Evolutionary conservation across 2,888 invertebrate species (phyloP).

Genomic region (Andrena minutula): DNA sequence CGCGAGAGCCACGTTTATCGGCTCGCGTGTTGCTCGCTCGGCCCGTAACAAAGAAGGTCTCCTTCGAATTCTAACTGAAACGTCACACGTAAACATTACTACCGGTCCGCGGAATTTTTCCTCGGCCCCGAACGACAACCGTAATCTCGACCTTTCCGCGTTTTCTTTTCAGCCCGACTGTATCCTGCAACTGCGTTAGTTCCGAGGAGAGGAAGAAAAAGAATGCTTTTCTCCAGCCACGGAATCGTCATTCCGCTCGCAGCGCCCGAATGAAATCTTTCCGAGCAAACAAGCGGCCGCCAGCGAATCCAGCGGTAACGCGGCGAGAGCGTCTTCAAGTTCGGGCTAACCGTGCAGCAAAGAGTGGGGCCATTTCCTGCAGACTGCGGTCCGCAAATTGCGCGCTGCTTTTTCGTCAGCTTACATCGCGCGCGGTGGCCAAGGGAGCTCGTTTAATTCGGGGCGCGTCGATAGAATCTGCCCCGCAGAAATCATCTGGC

Average conservation of each 20-base stretch:
- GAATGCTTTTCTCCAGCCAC: background rate
- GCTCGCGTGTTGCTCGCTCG: background rate
- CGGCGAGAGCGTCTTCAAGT: constrained; percentile 13
- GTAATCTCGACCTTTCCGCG: background rate
- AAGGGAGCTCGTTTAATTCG: constrained; percentile 78
- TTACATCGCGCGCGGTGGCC: constrained; percentile 71
- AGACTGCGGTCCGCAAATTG: constrained; percentile 62
- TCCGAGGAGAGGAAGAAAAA: background rate
- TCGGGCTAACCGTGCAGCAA: constrained; percentile 10
- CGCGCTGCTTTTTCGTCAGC: constrained; percentile 57
- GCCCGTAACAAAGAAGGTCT: too few species aligned
- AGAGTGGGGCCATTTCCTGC: constrained; percentile 33
- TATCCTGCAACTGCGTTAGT: background rate
- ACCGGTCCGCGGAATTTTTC: background rate
- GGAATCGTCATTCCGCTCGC: constrained; percentile 14
- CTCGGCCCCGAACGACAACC: background rate
- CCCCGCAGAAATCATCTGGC: constrained; percentile 30
- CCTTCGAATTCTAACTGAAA: background rate
- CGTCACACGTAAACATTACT: background rate
- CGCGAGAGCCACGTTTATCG: background rate
- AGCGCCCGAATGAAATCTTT: constrained; percentile 16
- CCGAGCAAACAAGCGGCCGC: constrained; percentile 1
- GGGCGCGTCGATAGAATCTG: constrained; percentile 71
- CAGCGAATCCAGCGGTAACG: constrained; percentile 10
- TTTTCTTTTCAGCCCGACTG: background rate